Conservation (phyloP, 2,888 invertebrate genomes). For the Aphrophora alni region DNA sequence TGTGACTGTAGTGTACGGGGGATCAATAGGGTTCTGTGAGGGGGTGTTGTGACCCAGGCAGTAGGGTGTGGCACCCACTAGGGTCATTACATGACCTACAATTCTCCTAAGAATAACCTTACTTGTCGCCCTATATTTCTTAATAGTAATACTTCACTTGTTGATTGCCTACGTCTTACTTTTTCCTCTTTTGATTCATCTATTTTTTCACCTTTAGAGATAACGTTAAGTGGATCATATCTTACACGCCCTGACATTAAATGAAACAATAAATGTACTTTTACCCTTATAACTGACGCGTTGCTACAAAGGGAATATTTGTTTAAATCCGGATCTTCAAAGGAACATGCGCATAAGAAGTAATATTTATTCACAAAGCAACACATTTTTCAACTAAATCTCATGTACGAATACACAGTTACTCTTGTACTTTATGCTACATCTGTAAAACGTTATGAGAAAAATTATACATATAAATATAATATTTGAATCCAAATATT, state of each 20-base stretch:
- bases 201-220: too few species aligned
- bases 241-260: not conserved
- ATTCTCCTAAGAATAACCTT: not conserved
- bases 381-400: not conserved
- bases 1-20: not conserved
- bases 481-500: too few species aligned
- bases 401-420: too few species aligned
- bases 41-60: conserved; percentile 2
- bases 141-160: not conserved
- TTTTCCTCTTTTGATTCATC: too few species aligned
- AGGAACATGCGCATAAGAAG: not conserved
- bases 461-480: too few species aligned
- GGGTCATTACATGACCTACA: conserved; percentile 9
- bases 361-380: not conserved
- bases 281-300: not conserved
- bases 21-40: conserved; percentile 2
- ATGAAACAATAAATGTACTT: not conserved
- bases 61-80: conserved; percentile 6
- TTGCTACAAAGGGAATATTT: not conserved
- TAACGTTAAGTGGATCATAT: not conserved
- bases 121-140: not conserved
- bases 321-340: not conserved
- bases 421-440: too few species aligned
- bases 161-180: not conserved
- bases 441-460: too few species aligned